Percentiles rank a stretch among this genome's conserved stretches.
Conservation (phyloP, 2,888 invertebrate genomes). For the Tachystola acroxantha region DNA sequence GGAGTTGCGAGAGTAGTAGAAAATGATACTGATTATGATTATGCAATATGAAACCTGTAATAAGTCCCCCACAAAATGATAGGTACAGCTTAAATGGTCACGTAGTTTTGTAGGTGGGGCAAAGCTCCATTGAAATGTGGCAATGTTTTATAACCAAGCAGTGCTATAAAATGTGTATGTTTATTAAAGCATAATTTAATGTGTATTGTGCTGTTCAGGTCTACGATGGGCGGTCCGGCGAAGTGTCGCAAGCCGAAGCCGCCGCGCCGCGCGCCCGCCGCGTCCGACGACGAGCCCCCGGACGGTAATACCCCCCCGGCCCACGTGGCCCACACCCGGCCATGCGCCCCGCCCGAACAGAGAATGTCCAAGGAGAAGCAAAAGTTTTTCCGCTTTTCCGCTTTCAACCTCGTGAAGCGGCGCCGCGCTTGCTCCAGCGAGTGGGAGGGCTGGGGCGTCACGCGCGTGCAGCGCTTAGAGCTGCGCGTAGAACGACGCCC, state of each 20-base stretch:
- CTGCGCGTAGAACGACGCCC: constrained; percentile 33
- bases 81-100: no score
- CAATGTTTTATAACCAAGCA: no score
- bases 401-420: constrained; percentile 85
- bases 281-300: constrained; percentile 67
- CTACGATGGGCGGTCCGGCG: constrained; percentile 43
- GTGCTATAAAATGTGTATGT: no score
- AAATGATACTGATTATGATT: no score
- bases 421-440: constrained; percentile 52
- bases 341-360: constrained; percentile 84
- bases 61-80: no score
- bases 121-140: no score
- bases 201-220: no score
- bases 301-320: constrained; percentile 65
- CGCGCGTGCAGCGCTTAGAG: constrained; percentile 57
- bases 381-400: constrained; percentile 90
- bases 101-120: no score
- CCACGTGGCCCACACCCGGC: constrained; percentile 37
- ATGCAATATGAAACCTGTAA: no score
- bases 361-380: constrained; percentile 92
- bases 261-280: constrained; percentile 42
- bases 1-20: no score
- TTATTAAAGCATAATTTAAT: no score
- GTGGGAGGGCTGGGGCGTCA: constrained; percentile 65
- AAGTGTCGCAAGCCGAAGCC: constrained; percentile 49